phyloP scores from a whole-genome alignment of 2,888 invertebrate species.

The Lepetodrilus schrolli region DNA sequence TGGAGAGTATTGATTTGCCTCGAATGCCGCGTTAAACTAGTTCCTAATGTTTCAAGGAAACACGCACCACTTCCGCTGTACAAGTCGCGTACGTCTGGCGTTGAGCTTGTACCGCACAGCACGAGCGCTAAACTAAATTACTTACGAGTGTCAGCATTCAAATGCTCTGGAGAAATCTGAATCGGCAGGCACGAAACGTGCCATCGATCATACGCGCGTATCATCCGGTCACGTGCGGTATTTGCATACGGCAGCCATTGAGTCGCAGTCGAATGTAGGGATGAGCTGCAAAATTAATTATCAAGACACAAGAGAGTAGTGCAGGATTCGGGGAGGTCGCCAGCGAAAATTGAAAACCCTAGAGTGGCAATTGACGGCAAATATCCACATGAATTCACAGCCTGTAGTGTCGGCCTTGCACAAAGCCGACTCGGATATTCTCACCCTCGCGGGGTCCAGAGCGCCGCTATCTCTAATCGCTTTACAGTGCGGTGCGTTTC shows the following conservation, averaged over 20 bases:
- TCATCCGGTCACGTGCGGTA: conserved; percentile 32
- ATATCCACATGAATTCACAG: conserved; percentile 20
- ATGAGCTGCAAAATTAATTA: conserved; percentile 25
- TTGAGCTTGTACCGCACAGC: conserved; percentile 5
- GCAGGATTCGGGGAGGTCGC: conserved; percentile 26
- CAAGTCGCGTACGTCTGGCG: conserved; percentile 16
- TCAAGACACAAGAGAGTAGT: conserved; percentile 13
- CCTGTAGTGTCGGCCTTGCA: background rate
- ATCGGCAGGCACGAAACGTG: conserved; percentile 29
- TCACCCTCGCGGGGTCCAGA: background rate
- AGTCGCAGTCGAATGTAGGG: conserved; percentile 4
- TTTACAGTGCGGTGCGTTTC: conserved; percentile 27
- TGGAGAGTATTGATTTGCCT: conserved; percentile 5
- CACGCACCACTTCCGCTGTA: conserved; percentile 15
- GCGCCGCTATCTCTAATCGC: conserved; percentile 27
- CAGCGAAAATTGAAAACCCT: conserved; percentile 30
- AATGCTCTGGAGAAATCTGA: conserved; percentile 26
- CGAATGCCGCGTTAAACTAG: conserved; percentile 19
- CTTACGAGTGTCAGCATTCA: conserved; percentile 21
- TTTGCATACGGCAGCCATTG: conserved; percentile 28
- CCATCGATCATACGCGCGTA: conserved; percentile 24
- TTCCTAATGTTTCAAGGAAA: conserved; percentile 26
- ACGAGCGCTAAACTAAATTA: conserved; percentile 29
- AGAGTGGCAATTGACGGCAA: conserved; percentile 28
- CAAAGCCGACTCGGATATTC: conserved; percentile 18